phyloP scores from a whole-genome alignment of 2,888 invertebrate species.

The Apantesis nais region DNA sequence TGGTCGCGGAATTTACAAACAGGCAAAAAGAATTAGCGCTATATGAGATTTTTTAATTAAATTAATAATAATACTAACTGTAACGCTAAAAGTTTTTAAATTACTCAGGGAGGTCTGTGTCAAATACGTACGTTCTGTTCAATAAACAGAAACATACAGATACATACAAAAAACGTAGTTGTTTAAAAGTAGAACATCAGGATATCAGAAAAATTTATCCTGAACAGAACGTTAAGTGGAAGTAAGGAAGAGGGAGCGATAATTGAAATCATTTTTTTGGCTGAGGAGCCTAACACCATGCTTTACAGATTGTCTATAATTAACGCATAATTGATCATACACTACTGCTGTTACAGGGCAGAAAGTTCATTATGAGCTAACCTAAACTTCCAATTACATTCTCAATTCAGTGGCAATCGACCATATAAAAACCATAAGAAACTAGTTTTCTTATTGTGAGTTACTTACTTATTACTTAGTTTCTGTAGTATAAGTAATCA shows the following conservation, averaged over 20 bases:
- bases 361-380: no score
- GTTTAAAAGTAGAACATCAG: not conserved
- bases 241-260: not conserved
- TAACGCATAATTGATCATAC: no score
- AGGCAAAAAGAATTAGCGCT: no score
- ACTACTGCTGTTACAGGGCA: no score
- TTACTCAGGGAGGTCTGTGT: not conserved
- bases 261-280: not conserved
- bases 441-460: slow-evolving; percentile 14
- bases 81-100: not conserved
- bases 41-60: not conserved
- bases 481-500: slow-evolving; percentile 22
- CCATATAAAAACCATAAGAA: not conserved
- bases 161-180: no score
- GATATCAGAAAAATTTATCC: not conserved
- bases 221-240: not conserved
- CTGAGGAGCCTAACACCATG: not conserved
- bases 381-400: no score
- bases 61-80: not conserved
- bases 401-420: not conserved
- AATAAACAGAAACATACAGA: no score
- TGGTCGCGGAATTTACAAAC: not conserved
- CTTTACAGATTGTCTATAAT: not conserved
- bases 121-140: not conserved
- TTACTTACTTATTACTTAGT: slow-evolving; percentile 1